These are phyloP conservation scores for Hafferia zeledoni DNA, from an alignment of 2,797 vertebrate species.

Conservation along the genomic window DNA sequence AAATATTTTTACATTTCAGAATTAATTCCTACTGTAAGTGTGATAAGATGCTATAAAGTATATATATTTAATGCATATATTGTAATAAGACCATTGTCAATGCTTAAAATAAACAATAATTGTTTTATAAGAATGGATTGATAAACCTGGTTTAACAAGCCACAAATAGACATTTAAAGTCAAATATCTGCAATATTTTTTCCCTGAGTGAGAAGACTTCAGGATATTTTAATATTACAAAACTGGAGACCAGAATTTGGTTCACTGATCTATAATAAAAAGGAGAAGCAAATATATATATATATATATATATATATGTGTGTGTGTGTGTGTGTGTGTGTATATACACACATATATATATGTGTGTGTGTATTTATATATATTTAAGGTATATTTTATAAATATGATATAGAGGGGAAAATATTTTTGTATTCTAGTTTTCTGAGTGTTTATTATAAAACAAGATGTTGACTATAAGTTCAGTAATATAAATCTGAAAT, in stretches of 20 bases:
- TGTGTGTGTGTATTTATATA: background rate
- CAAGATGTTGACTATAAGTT: background rate
- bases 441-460: background rate
- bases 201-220: background rate
- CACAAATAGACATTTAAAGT: fast-evolving
- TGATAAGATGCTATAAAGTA: background rate
- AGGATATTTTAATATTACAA: background rate
- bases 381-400: background rate
- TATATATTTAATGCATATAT: background rate
- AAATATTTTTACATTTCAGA: background rate
- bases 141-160: background rate
- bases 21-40: background rate
- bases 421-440: background rate
- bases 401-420: background rate
- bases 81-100: background rate
- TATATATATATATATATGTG: no score
- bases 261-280: background rate
- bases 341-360: no score
- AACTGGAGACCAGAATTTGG: background rate
- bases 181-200: background rate
- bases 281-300: background rate
- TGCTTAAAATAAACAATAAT: background rate
- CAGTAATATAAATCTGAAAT: background rate
- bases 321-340: no score
- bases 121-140: background rate